Evolutionary conservation across 2,113 vertebrate species (phyloP), one percentile per base, ranked within the genome.

Genomic region (Syngnathus typhle): DNA sequence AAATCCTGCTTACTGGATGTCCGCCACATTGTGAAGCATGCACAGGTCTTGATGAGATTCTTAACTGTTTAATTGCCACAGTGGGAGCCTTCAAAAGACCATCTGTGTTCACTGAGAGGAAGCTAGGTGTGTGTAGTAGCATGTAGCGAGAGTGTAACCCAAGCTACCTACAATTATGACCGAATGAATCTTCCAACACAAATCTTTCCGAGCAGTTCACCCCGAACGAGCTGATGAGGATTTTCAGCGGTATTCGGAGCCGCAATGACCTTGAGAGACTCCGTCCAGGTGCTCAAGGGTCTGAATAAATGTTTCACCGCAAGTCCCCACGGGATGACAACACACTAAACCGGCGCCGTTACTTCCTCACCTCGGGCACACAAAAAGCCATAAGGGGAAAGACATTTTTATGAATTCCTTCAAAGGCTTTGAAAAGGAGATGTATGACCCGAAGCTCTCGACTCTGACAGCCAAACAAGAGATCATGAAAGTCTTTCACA

Each of bases 11-110:
- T 71, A 65, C 76, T 90, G 89, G 87, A 87, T 23, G 7, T 7
- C 66, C 72, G 88, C 87, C 89, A 90, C 78, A 76, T 85, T 79
- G 82, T 72, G 86, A 88, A 85, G 81, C 85, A 72, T 69, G 82
- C 80, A 84, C 79, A 85, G 85, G 81, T 88, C 87, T 89, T 89
- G 89, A 91, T 90, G 88, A 89, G 82, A 85, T 84, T 80, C 86
- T 90, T 90, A 88, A 91, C 91, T 88, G 90, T 92, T 91, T 91
- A 91, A 92, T 91, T 77, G 77, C 77, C 83, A 82, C 89, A 80
- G 85, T 79, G 87, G 88, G 88, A 88, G 87, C 82, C 82, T 82
- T 90, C 68, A 80, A 83, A 85, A 80, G 80, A 85, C 90, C 91
- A 91, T 90, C 90, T 92, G 90, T 85, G 73, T 73, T 81, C 76